These are phyloP conservation scores for Valencia hispanica DNA, from an alignment of 2,797 vertebrate species.

Conservation along the genomic window DNA sequence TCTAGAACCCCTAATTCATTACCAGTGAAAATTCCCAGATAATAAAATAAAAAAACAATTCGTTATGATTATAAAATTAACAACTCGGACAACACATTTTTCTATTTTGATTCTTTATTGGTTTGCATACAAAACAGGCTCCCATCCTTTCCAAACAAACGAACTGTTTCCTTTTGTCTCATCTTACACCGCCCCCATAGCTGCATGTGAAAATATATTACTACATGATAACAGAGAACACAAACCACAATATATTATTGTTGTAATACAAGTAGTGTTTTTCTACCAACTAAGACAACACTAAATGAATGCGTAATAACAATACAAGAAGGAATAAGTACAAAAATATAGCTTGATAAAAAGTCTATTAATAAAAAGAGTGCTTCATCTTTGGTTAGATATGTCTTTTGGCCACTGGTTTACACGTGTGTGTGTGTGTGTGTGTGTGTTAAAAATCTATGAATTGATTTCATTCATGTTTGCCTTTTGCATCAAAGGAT, in stretches of 20 bases:
- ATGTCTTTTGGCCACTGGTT: constrained; percentile 32
- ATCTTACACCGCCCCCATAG: constrained; percentile 73
- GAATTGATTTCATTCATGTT: background rate
- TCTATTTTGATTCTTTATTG: constrained; percentile 66
- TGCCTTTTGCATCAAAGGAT: background rate
- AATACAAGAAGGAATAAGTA: constrained; percentile 75
- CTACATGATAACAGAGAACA: constrained; percentile 79
- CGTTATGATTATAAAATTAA: background rate
- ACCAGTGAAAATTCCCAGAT: background rate
- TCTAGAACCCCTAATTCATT: background rate
- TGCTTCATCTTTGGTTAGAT: constrained; percentile 80
- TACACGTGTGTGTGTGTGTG: constrained; percentile 3
- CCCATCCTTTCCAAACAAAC: constrained; percentile 63
- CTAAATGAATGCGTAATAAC: constrained; percentile 66
- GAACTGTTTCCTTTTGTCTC: constrained; percentile 75
- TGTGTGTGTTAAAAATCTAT: constrained; percentile 13
- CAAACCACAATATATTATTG: constrained; percentile 83
- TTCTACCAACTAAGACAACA: constrained; percentile 58
- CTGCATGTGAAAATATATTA: constrained; percentile 88
- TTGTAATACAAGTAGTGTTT: constrained; percentile 74
- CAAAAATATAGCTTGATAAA: constrained; percentile 79
- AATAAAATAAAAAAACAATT: background rate
- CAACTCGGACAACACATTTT: background rate
- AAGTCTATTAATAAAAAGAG: constrained; percentile 76
- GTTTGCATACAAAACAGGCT: constrained; percentile 79